A percentile compares a stretch with the other conserved stretches of the same genome.
Evolutionary conservation across 2,797 vertebrate species (phyloP).

Genomic region (Valencia hispanica): DNA sequence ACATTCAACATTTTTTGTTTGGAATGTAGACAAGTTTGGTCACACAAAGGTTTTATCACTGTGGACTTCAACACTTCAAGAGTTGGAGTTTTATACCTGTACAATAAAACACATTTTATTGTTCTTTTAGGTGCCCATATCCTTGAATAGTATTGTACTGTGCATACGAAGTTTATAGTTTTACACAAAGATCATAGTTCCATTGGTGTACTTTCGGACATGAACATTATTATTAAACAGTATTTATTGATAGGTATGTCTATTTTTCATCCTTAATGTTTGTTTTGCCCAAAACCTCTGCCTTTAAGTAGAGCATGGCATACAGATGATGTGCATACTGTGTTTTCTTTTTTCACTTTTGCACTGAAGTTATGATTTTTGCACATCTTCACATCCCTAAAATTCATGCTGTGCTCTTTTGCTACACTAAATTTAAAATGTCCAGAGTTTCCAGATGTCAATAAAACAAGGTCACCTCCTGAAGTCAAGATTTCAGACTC

Average conservation of each 20-base stretch:
- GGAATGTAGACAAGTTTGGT: neutral
- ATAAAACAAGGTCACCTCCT: neutral
- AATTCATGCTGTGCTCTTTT: neutral
- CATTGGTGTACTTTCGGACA: neutral
- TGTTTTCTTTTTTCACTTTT: neutral
- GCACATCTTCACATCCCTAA: neutral
- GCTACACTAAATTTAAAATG: neutral
- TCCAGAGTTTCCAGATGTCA: neutral
- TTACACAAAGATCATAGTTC: neutral
- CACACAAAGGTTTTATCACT: neutral
- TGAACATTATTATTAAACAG: neutral
- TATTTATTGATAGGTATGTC: neutral
- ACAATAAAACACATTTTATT: neutral
- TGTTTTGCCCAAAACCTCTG: neutral
- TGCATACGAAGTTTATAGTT: neutral
- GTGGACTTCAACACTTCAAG: neutral
- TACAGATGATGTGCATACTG: neutral
- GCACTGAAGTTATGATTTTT: neutral
- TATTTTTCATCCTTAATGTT: neutral
- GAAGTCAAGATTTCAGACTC: neutral
- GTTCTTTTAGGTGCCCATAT: neutral
- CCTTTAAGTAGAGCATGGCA: neutral
- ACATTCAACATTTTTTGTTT: neutral
- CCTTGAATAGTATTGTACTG: neutral
- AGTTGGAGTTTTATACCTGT: neutral